Base-by-base conservation (phyloP, 2,797 vertebrate genomes). In the Sebastes iracundus region DNA sequence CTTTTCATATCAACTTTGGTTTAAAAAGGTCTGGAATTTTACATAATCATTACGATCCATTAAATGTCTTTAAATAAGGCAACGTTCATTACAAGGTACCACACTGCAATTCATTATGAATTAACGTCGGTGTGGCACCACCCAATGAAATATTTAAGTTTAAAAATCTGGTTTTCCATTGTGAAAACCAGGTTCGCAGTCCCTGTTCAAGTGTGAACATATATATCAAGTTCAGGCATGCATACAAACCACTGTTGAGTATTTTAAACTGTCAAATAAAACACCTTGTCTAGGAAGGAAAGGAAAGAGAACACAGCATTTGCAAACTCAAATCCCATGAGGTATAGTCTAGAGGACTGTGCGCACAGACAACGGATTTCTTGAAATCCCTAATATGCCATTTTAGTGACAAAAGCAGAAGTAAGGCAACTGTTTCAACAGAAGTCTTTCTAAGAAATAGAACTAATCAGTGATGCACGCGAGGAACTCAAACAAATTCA, bases 281-380 rank as follows among this genome's bases (percentile, higher is more conserved):
- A 89, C 75, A 85, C 86, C 42, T 84, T 10, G 42, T 87, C 64
- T 12, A 56, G 61, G 76, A 80, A 81, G 59, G 64, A 76, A 82
- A 72, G 79, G 30, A 84, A 72, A 80, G 25, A 82, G 77, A 79
- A 88, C 83, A 86, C 91, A 94, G 91, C 91, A 88, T 92, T 87
- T 90, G 86, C 80, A 86, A 94, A 94, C 85, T 92, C 84, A 92
- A 90, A 87, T 82, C 87, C 86, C 88, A 93, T 95, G 95, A 96
- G 95, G 95, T 96, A 95, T 95, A 90, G 91, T 83, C 85, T 84
- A 92, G 77, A 84, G 87, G 82, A 92, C 91, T 94, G 92, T 92
- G 91, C 83, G 77, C 90, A 92, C 86, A 91, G 85, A 91, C 83
- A 77, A 91, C 83, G 78, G 75, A 79, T 80, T 88, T 75, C 66